A percentile compares a stretch with the other conserved stretches of the same genome.
phyloP scores from a whole-genome alignment of 2,113 vertebrate genomes.

The Ursus arctos region DNA sequence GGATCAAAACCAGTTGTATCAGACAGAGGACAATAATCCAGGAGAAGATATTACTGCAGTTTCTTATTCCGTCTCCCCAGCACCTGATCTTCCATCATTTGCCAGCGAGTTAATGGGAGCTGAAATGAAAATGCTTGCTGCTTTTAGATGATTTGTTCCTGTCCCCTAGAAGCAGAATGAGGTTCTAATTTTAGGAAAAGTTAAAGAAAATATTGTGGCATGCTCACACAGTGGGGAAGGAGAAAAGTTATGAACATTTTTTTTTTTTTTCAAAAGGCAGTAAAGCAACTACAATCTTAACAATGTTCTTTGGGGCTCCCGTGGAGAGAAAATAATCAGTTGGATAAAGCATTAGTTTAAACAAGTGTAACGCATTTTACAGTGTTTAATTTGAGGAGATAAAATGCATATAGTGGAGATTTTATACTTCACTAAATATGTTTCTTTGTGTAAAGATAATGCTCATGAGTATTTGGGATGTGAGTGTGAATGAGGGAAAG shows the following conservation, averaged over 20 bases:
- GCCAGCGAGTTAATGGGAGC: neutral
- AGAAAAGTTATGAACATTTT: neutral
- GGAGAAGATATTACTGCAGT: neutral
- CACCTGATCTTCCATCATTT: neutral
- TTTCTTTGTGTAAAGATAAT: neutral
- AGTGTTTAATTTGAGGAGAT: neutral
- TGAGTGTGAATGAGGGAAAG: neutral
- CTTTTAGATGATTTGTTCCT: neutral
- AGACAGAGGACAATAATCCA: neutral
- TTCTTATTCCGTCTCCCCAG: neutral
- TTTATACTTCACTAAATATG: neutral
- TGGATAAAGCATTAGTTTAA: neutral
- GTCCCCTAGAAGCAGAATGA: neutral
- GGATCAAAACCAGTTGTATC: neutral
- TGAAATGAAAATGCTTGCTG: neutral
- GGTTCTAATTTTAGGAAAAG: neutral
- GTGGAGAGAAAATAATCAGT: conserved; percentile 11
- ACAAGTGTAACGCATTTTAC: neutral
- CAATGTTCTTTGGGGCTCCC: neutral
- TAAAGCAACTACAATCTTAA: neutral
- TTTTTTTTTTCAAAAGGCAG: neutral
- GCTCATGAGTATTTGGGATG: neutral
- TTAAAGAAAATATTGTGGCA: neutral
- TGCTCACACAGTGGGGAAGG: neutral
- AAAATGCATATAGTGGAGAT: neutral